A percentile compares a stretch with the other conserved stretches of the same genome.
phyloP scores from a whole-genome alignment of 2,797 vertebrate species.

The Delichon dasypus region DNA sequence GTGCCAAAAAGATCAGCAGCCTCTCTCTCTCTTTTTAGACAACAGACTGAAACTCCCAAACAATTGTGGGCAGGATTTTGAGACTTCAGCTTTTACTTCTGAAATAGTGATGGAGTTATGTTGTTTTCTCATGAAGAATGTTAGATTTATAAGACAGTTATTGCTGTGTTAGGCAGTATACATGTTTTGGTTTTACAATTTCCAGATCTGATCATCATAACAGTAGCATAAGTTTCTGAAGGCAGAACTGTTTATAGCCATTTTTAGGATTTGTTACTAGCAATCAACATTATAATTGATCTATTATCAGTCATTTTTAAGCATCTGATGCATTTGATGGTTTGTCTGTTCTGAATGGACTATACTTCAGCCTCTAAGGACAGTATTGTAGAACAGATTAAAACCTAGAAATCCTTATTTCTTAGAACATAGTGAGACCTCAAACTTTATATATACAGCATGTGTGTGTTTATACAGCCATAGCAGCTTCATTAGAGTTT shows the following conservation, averaged over 20 bases:
- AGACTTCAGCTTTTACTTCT: not conserved
- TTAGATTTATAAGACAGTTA: not conserved
- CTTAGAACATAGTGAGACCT: not conserved
- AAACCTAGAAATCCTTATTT: not conserved
- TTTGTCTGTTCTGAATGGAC: not conserved
- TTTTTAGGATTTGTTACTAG: not conserved
- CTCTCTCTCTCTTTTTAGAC: not conserved
- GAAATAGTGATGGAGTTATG: not conserved
- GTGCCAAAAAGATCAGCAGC: not conserved
- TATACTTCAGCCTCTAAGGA: not conserved
- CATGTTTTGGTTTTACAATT: not conserved
- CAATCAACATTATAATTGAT: not conserved
- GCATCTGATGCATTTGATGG: not conserved
- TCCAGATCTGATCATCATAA: not conserved
- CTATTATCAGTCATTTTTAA: not conserved
- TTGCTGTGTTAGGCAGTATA: not conserved
- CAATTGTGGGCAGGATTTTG: not conserved
- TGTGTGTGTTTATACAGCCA: not conserved
- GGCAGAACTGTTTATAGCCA: not conserved
- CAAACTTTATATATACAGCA: accelerated
- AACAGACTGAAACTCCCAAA: not conserved
- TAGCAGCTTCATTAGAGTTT: not conserved
- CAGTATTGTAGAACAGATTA: not conserved
- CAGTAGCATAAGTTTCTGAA: not conserved
- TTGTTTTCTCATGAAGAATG: not conserved